Evolutionary conservation across 1,140 invertebrate genomes (phyloP).

Genomic region (Lasaia peninsularis): DNA sequence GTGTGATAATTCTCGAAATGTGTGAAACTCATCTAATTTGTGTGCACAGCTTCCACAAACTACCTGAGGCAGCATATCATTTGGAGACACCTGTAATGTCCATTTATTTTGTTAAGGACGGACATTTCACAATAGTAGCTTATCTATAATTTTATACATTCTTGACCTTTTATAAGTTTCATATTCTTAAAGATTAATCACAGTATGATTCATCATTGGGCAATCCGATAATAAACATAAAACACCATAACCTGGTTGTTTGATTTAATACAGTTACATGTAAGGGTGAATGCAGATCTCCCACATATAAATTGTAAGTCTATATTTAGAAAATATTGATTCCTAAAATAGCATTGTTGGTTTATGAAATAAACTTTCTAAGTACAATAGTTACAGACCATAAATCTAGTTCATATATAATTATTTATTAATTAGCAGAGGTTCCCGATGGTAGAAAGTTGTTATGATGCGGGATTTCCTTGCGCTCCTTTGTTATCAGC

Average conservation of each 20-base stretch:
- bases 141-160: background rate
- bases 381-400: background rate
- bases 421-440: background rate
- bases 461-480: slow-evolving; percentile 33
- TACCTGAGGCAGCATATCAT: slow-evolving; percentile 78
- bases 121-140: slow-evolving; percentile 13
- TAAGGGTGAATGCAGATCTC: slow-evolving; percentile 46
- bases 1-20: slow-evolving; percentile 78
- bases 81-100: slow-evolving; percentile 76
- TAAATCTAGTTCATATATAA: background rate
- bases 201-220: slow-evolving; percentile 55
- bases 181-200: slow-evolving; percentile 38
- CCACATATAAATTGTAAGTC: slow-evolving; percentile 59
- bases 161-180: slow-evolving; percentile 43
- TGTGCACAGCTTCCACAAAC: slow-evolving; percentile 78
- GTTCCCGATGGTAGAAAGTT: background rate
- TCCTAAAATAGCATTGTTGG: slow-evolving; percentile 63
- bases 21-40: slow-evolving; percentile 78
- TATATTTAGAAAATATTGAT: slow-evolving; percentile 72
- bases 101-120: slow-evolving; percentile 19
- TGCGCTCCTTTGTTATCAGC: slow-evolving; percentile 73
- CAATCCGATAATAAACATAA: slow-evolving; percentile 56
- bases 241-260: slow-evolving; percentile 31
- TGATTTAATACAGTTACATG: slow-evolving; percentile 16
- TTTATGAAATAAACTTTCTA: slow-evolving; percentile 15